Percentiles rank a stretch among this genome's conserved stretches.
Conservation (phyloP, 2,888 invertebrate genomes). For the Eristalis arbustorum region DNA sequence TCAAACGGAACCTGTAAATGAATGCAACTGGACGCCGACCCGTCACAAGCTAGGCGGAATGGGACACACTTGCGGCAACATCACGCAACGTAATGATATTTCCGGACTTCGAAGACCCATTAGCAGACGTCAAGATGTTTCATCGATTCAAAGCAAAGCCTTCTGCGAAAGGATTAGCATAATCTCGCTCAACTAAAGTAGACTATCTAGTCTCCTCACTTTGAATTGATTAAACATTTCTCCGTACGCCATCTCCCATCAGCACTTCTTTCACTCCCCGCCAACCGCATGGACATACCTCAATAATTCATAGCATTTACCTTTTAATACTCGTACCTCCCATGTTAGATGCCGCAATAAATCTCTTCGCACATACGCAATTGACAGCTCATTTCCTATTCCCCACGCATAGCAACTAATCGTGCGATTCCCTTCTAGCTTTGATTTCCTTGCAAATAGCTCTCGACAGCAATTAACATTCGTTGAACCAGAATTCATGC, state of each 20-base stretch:
- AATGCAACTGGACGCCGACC: too few relatives aligned
- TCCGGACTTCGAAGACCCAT: too few relatives aligned
- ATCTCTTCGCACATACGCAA: not conserved
- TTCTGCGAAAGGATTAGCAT: too few relatives aligned
- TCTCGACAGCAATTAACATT: slow-evolving; percentile 5
- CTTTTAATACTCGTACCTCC: not conserved
- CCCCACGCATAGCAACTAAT: not conserved
- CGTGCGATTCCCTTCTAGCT: not conserved
- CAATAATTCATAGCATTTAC: not conserved
- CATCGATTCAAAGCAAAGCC: too few relatives aligned
- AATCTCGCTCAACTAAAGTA: too few relatives aligned
- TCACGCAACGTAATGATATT: too few relatives aligned
- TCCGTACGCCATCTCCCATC: not conserved
- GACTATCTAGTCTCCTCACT: too few relatives aligned
- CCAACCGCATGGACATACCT: not conserved
- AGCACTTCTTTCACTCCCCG: not conserved
- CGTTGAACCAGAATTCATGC: slow-evolving; percentile 20
- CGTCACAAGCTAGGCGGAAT: too few relatives aligned
- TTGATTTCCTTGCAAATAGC: slow-evolving; percentile 25
- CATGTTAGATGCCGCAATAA: not conserved
- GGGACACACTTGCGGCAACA: too few relatives aligned
- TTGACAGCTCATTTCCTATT: not conserved
- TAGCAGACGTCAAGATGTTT: too few relatives aligned
- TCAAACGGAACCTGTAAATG: too few relatives aligned
- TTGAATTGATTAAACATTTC: not conserved